Base-by-base conservation (phyloP, 1,140 invertebrate species). In the Temnothorax nylanderi region DNA sequence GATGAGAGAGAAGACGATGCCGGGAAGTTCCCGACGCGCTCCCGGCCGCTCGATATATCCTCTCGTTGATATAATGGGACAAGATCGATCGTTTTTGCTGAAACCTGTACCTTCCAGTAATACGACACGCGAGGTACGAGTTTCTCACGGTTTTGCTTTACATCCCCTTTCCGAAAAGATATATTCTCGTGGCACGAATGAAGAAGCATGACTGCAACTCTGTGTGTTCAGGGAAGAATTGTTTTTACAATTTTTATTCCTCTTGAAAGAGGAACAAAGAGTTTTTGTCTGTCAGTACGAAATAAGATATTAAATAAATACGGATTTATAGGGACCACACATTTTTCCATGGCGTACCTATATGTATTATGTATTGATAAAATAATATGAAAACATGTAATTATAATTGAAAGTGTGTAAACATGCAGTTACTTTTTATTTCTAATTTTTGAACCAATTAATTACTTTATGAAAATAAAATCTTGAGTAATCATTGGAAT, bases 61-160 rank as follows among this genome's bases (percentile, higher is more conserved):
- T 82, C 67, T 81, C 16, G 67, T 80, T 37, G 34, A 69, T 67
- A 10, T 65, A 65, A 78, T 49, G 13, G 44, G 18, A 49, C 32
- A n/a, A 72, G 41, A 82, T 58, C 51, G 67, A 82, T 82, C 51
- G 18, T 13, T 49, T 44, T 37, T 58, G 32, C 6, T 11, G 11
- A 71, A 18, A 37, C n/a, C 26, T 26, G 1, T 11, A 54, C 13
- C 67, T 72, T 86, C 49, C 49, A 32, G 21, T 51, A 80, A 84
- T 34, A 54, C 58, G 75, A 75, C 81, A 85, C 82, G 64, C 78
- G 18, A 21, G 47, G 11, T 49, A 65, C 80, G 41, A 80, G 67
- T 88, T 26, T 76, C 34, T 89, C 72, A 71, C 18, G 51, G 56
- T 81, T 87, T 65, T 26, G n/a, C n/a, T 54, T 34, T 10, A 21